Evolutionary conservation across 2,888 invertebrate species (phyloP).

Genomic region (Drosophila koepferae): DNA sequence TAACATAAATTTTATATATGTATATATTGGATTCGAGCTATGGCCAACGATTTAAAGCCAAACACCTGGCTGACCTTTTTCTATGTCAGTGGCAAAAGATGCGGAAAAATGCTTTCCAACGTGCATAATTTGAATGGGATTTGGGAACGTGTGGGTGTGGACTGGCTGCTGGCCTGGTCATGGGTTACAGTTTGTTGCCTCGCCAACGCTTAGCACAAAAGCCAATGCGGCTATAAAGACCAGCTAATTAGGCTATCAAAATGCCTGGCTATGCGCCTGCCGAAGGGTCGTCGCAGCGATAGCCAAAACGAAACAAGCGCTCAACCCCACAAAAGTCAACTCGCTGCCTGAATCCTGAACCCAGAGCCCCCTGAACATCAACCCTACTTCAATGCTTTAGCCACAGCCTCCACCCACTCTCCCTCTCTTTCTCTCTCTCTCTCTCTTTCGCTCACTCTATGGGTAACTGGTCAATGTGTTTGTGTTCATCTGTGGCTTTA

Average conservation of each 20-base stretch:
- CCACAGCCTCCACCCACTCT: neutral
- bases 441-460: neutral
- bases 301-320: conserved; percentile 60
- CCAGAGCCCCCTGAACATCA: neutral
- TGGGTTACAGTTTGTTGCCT: conserved; percentile 56
- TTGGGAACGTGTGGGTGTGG: conserved; percentile 7
- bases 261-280: conserved; percentile 44
- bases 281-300: conserved; percentile 30
- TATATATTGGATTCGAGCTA: conserved; percentile 36
- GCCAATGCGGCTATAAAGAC: conserved; percentile 69
- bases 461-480: conserved; percentile 43
- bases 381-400: neutral
- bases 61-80: conserved; percentile 68
- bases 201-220: conserved; percentile 75
- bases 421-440: neutral
- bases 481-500: conserved; percentile 57
- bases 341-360: neutral
- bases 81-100: conserved; percentile 76
- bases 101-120: conserved; percentile 70
- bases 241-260: conserved; percentile 79
- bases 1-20: conserved; percentile 37
- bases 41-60: conserved; percentile 13
- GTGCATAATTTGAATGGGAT: conserved; percentile 72
- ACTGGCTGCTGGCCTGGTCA: neutral
- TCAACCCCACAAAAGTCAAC: conserved; percentile 1